These are phyloP conservation scores for Tachycineta bicolor DNA, from an alignment of 2,113 vertebrate genomes.

Conservation along the genomic window DNA sequence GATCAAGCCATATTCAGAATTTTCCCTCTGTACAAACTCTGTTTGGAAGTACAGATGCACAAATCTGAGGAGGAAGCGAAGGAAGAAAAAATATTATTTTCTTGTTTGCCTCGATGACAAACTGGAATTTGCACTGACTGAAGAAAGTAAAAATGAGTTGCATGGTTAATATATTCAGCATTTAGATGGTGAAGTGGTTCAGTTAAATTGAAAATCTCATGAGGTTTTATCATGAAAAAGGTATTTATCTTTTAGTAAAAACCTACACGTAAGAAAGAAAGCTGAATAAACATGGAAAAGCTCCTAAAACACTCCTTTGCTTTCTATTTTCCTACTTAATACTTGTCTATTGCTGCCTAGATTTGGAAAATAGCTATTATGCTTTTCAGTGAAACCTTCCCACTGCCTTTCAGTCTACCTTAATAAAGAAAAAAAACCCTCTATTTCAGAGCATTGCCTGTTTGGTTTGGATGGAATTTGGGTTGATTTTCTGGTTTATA, in stretches of 20 bases:
- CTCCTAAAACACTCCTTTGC: not conserved
- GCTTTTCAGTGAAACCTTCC: not conserved
- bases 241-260: not conserved
- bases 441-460: not conserved
- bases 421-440: not conserved
- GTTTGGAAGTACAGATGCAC: slow-evolving; percentile 1
- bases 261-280: not conserved
- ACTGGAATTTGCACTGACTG: not conserved
- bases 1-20: slow-evolving; percentile 41
- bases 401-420: not conserved
- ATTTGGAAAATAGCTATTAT: not conserved
- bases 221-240: not conserved
- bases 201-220: not conserved
- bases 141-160: not conserved
- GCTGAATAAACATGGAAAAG: not conserved
- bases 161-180: not conserved
- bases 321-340: not conserved
- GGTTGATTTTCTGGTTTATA: not conserved
- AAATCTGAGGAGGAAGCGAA: slow-evolving; percentile 31
- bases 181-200: not conserved
- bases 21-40: not conserved
- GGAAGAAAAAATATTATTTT: not conserved
- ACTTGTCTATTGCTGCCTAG: not conserved
- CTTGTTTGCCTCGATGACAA: not conserved
- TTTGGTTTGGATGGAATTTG: not conserved